Evolutionary conservation across 2,888 invertebrate genomes (phyloP), one percentile per base, ranked within the genome.

Genomic region (Aradus depressus): DNA sequence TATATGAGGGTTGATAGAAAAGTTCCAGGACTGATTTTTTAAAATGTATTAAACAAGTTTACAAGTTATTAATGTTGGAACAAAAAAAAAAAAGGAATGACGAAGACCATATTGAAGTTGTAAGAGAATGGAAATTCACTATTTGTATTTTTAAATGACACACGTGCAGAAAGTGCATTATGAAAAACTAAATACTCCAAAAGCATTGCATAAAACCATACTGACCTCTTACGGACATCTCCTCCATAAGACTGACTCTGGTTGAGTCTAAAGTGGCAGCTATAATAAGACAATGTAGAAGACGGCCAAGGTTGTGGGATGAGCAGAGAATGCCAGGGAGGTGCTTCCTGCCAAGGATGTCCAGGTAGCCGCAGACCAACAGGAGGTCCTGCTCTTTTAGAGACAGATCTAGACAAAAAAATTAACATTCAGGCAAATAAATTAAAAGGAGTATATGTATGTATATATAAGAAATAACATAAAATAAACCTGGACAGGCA

Each of bases 291-390:
- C 75, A 72, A 44, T 71, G 65, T 53, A 79, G 69, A 54, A 84
- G 70, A 50, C 73, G 69, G 53, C 74, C 71, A 58, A 80, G 68
- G 64, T 76, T 74, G 38, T 70, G 66, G 2, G 65, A 63, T 1
- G 72, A 73, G 52, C 74, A 68, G 37, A 86, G 68, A 22, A 81
- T 68, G 5, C 68, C 63, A 22, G 75, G 72, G 16, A 84, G 68
- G 55, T 74, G 72, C 60, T 74, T 70, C 14, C 71, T 66, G 5
- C 73, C 73, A 44, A 86, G 66, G 45, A 79, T 66, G 45, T 69
- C 66, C 10, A 85, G 62, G 65, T 84, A 83, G 3, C 84, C 85
- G 56, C 76, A 73, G 1, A 86, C 50, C 22, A 61, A 34, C 3
- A 65, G 4, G 75, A 73, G 0, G 44, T 57, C 55, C 63, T 64